Base-by-base conservation (phyloP, 2,113 vertebrate species). In the Tragulus kanchil region DNA sequence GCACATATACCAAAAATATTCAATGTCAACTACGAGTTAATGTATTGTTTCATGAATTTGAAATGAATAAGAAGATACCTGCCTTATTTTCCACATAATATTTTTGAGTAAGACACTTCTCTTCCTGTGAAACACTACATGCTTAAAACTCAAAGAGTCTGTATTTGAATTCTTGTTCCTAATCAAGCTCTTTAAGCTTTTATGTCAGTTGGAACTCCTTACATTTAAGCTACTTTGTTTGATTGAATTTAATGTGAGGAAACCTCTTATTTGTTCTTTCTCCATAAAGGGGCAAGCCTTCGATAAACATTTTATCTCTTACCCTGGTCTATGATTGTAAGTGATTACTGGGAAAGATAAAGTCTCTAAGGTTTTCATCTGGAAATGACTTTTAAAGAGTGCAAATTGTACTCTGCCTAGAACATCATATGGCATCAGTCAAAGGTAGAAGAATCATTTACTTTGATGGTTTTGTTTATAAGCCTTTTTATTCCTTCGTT, bases 341-440 rank as follows among this genome's bases (percentile, higher is more conserved):
- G 31, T 79, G 45, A 84, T 97, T 89, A 84, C 69, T 50, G 69
- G 16, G 36, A 52, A 62, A 84, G 82, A 92, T 62, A 45, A 90
- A 92, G 54, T 50, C 25, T 88, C 26, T 28, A 13, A 77, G 3
- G 81, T 69, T 88, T 85, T 67, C 28, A 42, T 62, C 52, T 36
- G 71, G 65, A 93, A 31, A 86, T n/a, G 25, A 73, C 54, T 83
- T 96, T 94, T 61, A 84, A 93, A 81, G 45, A 73, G 82, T 79
- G 42, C 11, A 90, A 89, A 77, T 3, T 83, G 6, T 81, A 59
- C 42, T 87, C n/a, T 62, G 14, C 48, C 67, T 79, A 15, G 14
- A 13, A 64, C 10, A 50, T 16, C 23, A 42, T 5, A 17, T 26
- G 4, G 13, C 28, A 65, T 77, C 31, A 61, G 8, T 48, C 64